phyloP scores from a whole-genome alignment of 2,888 invertebrate species.

The Crepidodera aurea region DNA sequence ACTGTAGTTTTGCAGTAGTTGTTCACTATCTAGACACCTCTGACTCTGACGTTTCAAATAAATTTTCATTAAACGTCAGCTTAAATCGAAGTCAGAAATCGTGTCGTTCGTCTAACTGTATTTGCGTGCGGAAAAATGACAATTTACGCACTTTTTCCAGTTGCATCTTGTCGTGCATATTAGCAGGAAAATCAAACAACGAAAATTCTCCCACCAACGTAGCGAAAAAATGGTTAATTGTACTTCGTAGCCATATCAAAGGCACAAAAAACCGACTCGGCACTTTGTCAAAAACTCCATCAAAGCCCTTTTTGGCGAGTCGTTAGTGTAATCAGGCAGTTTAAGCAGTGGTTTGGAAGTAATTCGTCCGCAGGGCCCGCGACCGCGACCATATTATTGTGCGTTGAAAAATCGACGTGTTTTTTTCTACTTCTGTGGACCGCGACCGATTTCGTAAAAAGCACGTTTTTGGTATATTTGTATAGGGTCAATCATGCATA shows the following conservation, averaged over 20 bases:
- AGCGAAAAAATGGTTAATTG: constrained; percentile 7
- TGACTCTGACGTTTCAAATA: too few species aligned
- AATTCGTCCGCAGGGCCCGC: constrained; percentile 16
- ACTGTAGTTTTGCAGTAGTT: too few species aligned
- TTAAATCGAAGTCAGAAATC: too few species aligned
- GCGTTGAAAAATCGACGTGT: constrained; percentile 21
- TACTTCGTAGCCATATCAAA: background rate
- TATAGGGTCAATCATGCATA: background rate
- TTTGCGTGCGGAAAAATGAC: too few species aligned
- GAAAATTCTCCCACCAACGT: background rate
- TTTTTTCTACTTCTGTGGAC: background rate
- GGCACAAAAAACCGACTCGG: constrained; percentile 2
- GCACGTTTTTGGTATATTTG: background rate
- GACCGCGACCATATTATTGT: constrained; percentile 21
- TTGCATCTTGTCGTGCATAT: too few species aligned
- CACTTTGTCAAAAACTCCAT: constrained; percentile 23
- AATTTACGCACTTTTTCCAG: too few species aligned
- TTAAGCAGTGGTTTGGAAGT: constrained; percentile 23
- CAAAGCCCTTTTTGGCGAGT: constrained; percentile 22
- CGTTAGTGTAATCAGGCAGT: constrained; percentile 30
- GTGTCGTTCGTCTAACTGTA: too few species aligned
- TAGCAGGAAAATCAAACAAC: too few species aligned
- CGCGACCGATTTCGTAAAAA: background rate
- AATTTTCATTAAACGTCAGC: too few species aligned
- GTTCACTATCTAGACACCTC: too few species aligned